Evolutionary conservation across 2,797 vertebrate genomes (phyloP).

Genomic region (Hylomyscus alleni): DNA sequence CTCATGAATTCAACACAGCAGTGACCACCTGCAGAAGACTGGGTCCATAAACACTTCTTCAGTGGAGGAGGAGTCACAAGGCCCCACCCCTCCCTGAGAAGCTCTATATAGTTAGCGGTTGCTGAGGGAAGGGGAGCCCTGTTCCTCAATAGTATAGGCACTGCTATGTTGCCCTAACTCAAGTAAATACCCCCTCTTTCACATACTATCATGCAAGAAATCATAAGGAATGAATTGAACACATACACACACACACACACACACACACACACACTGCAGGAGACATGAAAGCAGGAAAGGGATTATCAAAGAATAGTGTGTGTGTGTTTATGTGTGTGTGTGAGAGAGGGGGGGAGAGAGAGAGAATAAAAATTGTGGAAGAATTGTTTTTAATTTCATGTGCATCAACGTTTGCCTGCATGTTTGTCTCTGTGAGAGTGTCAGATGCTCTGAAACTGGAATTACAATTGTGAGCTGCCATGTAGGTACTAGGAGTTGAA

Average conservation of each 20-base stretch:
- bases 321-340: background rate
- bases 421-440: background rate
- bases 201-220: background rate
- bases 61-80: background rate
- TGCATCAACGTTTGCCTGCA: background rate
- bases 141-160: background rate
- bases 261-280: background rate
- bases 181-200: background rate
- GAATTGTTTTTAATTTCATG: background rate
- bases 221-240: background rate
- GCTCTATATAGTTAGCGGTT: background rate
- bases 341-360: too few relatives aligned
- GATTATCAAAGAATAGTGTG: background rate
- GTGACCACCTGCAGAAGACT: background rate
- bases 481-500: too few relatives aligned
- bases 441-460: background rate
- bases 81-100: too few relatives aligned
- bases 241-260: background rate
- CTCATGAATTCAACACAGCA: background rate
- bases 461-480: too few relatives aligned
- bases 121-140: background rate
- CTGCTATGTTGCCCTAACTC: background rate
- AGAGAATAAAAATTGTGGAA: background rate
- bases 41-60: background rate
- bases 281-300: background rate